These are phyloP conservation scores for Ophioderma brevispina DNA, from an alignment of 35 echinoderm and acorn worm genomes.

Conservation along the genomic window DNA sequence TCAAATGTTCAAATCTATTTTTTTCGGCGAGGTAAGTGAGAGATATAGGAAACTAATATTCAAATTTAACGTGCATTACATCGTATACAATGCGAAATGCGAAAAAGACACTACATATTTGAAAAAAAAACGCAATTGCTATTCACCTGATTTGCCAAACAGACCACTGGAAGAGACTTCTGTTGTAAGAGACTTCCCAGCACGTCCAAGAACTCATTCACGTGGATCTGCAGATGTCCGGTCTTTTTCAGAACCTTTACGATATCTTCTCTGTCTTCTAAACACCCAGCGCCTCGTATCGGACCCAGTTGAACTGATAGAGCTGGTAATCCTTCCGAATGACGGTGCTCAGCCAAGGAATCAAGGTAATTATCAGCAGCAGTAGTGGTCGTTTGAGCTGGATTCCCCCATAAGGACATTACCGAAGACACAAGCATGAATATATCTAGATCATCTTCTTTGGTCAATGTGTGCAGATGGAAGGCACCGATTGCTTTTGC, in stretches of 20 bases:
- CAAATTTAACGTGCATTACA: no score
- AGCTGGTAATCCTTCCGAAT: constrained; percentile 58
- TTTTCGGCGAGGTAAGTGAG: no score
- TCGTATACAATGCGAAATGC: no score
- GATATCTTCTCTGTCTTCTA: constrained; percentile 23
- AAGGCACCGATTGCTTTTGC: constrained; percentile 44
- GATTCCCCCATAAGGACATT: constrained; percentile 60
- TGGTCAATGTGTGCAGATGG: constrained; percentile 41
- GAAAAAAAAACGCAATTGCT: no score
- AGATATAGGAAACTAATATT: no score
- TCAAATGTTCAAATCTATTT: no score
- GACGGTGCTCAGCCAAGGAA: constrained; percentile 38
- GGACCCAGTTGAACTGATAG: constrained; percentile 69
- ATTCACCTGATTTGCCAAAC: constrained; percentile 78
- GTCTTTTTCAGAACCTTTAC: constrained; percentile 20
- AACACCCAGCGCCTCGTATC: constrained; percentile 52
- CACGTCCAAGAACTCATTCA: constrained; percentile 73
- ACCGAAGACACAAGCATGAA: constrained; percentile 64
- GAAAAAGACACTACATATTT: no score
- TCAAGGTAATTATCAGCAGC: constrained; percentile 56
- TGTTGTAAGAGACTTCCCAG: constrained; percentile 55
- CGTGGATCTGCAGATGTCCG: constrained; percentile 53
- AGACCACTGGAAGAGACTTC: constrained; percentile 54
- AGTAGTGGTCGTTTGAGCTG: constrained; percentile 51
- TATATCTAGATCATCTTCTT: constrained; percentile 53